phyloP scores from a whole-genome alignment of 2,888 invertebrate species.

The Tipula confusa region DNA sequence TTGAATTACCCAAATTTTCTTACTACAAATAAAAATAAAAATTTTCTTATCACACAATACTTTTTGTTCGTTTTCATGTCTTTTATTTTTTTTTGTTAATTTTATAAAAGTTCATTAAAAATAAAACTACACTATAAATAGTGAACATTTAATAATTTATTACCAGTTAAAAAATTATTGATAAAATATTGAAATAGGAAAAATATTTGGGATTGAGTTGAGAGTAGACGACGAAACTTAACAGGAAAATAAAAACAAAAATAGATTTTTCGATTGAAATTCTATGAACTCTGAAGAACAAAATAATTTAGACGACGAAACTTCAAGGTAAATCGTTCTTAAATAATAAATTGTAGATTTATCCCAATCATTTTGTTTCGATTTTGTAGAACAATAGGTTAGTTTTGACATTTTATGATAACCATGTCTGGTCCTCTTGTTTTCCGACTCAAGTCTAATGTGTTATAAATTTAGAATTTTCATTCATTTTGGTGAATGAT shows the following conservation, averaged over 20 bases:
- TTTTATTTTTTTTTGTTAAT: neutral
- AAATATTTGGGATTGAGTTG: neutral
- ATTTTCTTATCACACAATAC: neutral
- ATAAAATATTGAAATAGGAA: neutral
- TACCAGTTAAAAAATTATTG: neutral
- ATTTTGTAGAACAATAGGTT: neutral
- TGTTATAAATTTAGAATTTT: conserved; percentile 20
- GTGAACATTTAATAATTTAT: neutral
- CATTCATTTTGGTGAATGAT: neutral
- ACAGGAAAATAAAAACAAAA: neutral
- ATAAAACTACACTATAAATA: neutral
- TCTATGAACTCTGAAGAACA: conserved; percentile 52
- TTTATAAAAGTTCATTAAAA: neutral
- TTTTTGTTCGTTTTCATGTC: neutral
- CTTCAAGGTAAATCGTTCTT: conserved; percentile 50
- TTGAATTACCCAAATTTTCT: neutral
- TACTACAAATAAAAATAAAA: neutral
- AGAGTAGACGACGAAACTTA: neutral
- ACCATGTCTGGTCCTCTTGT: neutral
- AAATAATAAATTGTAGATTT: conserved; percentile 29
- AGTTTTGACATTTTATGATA: neutral
- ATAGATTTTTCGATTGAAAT: conserved; percentile 37
- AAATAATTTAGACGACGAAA: conserved; percentile 51
- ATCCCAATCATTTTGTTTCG: neutral
- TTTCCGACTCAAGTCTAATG: neutral